phyloP scores from a whole-genome alignment of 2,797 vertebrate genomes.

The Buphagus erythrorhynchus region DNA sequence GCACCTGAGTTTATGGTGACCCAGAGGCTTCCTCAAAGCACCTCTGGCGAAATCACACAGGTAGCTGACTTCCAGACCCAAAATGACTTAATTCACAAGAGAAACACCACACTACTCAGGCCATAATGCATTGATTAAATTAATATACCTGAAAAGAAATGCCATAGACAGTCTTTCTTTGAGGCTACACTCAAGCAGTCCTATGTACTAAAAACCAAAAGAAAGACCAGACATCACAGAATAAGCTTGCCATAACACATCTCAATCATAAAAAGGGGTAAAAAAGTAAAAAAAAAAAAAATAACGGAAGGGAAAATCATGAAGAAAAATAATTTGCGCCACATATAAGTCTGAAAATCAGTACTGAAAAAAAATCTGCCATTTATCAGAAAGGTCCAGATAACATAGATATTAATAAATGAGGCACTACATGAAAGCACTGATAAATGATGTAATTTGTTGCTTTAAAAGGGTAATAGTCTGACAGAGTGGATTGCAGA shows the following conservation, averaged over 20 bases:
- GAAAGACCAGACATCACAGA: background rate
- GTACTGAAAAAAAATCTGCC: background rate
- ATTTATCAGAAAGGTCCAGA: background rate
- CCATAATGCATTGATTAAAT: constrained; percentile 38
- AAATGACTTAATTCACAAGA: constrained; percentile 53
- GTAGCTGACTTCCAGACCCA: background rate
- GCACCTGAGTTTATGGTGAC: background rate
- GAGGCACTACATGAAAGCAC: background rate
- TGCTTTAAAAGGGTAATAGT: background rate
- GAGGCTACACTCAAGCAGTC: background rate
- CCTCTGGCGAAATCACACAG: constrained; percentile 45
- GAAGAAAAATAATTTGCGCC: background rate
- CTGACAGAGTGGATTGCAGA: background rate
- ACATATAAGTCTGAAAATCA: background rate
- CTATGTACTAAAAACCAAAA: background rate
- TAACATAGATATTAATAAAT: background rate
- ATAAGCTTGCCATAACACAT: background rate
- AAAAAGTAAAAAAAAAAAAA: background rate
- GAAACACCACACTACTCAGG: constrained; percentile 23
- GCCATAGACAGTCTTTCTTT: background rate
- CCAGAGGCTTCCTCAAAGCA: constrained; percentile 41
- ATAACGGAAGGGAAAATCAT: background rate
- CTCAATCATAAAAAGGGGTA: background rate
- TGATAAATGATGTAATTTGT: background rate
- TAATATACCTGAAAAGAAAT: constrained; percentile 43